Conservation (phyloP, 2,888 invertebrate genomes). For the Hoplodrina ambigua region DNA sequence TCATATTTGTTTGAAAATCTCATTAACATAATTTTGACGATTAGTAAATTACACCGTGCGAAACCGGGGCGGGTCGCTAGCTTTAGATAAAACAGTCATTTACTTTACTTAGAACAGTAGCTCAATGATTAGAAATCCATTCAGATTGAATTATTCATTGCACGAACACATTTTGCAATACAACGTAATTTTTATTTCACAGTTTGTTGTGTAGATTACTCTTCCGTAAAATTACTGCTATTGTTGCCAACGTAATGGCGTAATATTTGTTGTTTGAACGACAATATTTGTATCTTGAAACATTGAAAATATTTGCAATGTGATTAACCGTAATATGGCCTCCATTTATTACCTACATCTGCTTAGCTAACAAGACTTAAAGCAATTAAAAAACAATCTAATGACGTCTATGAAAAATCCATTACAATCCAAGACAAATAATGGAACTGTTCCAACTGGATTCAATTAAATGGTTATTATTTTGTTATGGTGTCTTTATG, state of each 20-base stretch:
- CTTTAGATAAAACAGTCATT: conserved; percentile 42
- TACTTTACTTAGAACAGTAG: conserved; percentile 33
- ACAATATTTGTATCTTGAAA: conserved; percentile 27
- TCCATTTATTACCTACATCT: conserved; percentile 3
- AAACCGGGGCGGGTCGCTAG: too few species aligned
- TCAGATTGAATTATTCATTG: conserved; percentile 66
- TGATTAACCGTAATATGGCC: neutral
- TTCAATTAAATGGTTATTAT: neutral
- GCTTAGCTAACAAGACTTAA: conserved; percentile 4
- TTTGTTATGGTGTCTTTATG: too few species aligned
- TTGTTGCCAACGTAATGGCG: conserved; percentile 45
- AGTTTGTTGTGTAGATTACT: conserved; percentile 50
- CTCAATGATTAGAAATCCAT: conserved; percentile 60
- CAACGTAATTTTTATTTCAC: conserved; percentile 50
- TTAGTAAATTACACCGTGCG: too few species aligned
- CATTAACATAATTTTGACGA: too few species aligned
- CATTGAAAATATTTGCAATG: conserved; percentile 20
- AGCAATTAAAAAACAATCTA: conserved; percentile 17
- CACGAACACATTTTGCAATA: conserved; percentile 62
- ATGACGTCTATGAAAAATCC: conserved; percentile 21
- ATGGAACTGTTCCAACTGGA: conserved; percentile 2
- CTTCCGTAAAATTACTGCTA: conserved; percentile 63
- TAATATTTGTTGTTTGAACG: conserved; percentile 21
- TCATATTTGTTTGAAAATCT: too few species aligned
- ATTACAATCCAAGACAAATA: conserved; percentile 1